phyloP scores from a whole-genome alignment of 2,113 vertebrate genomes.

The Cheirogaleus medius region DNA sequence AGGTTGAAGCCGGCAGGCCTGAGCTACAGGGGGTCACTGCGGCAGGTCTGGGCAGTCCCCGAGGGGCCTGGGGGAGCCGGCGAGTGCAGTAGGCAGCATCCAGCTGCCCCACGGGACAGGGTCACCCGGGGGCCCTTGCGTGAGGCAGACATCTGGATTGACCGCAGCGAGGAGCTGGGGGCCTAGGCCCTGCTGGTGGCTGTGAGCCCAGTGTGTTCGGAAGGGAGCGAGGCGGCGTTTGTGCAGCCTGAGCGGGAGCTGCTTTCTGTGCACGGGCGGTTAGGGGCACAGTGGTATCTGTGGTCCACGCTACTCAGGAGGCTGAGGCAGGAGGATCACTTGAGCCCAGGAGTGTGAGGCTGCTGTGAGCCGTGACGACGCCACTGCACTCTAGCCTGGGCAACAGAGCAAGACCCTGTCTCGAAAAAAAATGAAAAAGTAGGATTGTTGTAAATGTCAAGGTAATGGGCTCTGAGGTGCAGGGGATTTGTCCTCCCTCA shows the following conservation, averaged over 20 bases:
- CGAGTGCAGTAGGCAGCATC: not conserved
- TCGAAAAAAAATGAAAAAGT: not conserved
- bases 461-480: constrained; percentile 16
- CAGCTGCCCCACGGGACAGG: not conserved
- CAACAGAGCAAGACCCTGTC: too few species aligned
- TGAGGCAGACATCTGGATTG: not conserved
- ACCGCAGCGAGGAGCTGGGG: not conserved
- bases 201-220: too few species aligned
- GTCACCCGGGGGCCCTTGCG: not conserved
- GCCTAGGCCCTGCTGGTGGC: too few species aligned
- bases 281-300: constrained; percentile 5
- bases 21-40: not conserved
- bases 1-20: not conserved
- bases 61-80: not conserved
- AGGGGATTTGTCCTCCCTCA: not conserved
- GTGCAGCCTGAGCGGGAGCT: not conserved
- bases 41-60: not conserved
- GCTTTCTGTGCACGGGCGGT: constrained; percentile 21
- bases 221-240: too few species aligned
- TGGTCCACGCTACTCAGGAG: too few species aligned
- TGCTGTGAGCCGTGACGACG: too few species aligned
- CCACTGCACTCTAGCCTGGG: too few species aligned
- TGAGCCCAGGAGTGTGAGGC: too few species aligned
- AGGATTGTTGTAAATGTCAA: constrained; percentile 60
- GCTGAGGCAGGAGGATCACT: too few species aligned